phyloP scores from a whole-genome alignment of 2,888 invertebrate species.

The Aspidapion aeneum region DNA sequence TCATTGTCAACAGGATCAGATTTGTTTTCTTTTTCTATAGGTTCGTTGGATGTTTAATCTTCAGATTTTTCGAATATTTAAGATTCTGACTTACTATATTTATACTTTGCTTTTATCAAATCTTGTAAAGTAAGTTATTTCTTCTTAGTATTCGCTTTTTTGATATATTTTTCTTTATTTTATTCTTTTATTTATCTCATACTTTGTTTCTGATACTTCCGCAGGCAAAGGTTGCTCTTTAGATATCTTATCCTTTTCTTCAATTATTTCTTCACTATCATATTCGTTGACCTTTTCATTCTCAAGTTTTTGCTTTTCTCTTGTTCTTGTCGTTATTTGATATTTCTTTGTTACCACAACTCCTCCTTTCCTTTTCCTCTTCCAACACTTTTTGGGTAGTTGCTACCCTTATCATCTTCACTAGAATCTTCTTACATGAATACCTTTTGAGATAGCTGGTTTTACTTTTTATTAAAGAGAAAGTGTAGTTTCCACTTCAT shows the following conservation, averaged over 20 bases:
- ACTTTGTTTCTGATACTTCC: conserved; percentile 2
- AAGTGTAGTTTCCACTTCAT: conserved; percentile 5
- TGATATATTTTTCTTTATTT: conserved; percentile 18
- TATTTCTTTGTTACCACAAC: conserved; percentile 46
- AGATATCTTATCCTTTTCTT: neutral
- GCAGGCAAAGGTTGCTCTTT: neutral
- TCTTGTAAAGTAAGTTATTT: too few relatives aligned
- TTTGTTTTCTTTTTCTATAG: too few relatives aligned
- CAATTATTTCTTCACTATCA: conserved; percentile 16
- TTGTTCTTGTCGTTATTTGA: conserved; percentile 39
- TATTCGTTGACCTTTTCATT: conserved; percentile 18
- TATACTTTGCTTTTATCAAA: too few relatives aligned
- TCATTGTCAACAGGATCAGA: too few relatives aligned
- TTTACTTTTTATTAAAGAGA: conserved; percentile 24
- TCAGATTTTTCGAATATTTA: too few relatives aligned
- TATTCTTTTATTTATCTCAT: conserved; percentile 11
- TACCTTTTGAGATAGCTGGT: conserved; percentile 43
- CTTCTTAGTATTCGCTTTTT: too few relatives aligned
- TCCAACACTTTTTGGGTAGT: neutral
- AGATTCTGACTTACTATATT: too few relatives aligned
- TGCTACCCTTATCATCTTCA: conserved; percentile 51
- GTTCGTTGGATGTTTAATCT: too few relatives aligned
- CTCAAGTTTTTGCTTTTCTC: conserved; percentile 25
- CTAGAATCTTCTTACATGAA: conserved; percentile 60
- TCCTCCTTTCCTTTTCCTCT: conserved; percentile 25